phyloP scores from a whole-genome alignment of 1,140 invertebrate genomes.

The Aphaenogaster rudis region DNA sequence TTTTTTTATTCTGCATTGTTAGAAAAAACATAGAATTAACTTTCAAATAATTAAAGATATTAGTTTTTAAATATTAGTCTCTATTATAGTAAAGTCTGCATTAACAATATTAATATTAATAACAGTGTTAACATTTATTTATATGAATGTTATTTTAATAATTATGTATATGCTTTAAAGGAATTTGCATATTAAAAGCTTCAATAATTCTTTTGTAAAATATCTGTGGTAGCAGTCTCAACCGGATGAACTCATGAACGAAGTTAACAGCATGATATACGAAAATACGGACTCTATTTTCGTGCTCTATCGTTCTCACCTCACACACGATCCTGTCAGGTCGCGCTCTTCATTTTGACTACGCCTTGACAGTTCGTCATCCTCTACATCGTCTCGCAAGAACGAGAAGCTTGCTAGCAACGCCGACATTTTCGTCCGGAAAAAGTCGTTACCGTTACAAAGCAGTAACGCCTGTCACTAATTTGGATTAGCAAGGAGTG shows the following conservation, averaged over 20 bases:
- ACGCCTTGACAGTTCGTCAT: constrained; percentile 84
- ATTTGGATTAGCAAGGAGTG: constrained; percentile 25
- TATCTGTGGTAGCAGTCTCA: constrained; percentile 5
- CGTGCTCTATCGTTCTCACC: constrained; percentile 81
- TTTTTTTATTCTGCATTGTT: not conserved
- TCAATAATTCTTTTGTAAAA: constrained; percentile 30
- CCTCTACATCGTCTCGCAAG: constrained; percentile 79
- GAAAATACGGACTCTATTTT: constrained; percentile 81
- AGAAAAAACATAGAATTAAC: not conserved
- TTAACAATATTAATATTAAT: not conserved
- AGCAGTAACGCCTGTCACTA: constrained; percentile 62
- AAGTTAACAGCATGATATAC: constrained; percentile 55
- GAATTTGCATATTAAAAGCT: not conserved
- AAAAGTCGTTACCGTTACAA: constrained; percentile 57
- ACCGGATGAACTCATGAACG: constrained; percentile 43
- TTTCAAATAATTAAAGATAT: not conserved
- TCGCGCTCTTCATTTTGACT: constrained; percentile 80
- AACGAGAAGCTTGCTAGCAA: constrained; percentile 76
- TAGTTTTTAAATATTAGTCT: not conserved
- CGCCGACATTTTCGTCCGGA: constrained; percentile 75
- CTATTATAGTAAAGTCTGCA: not conserved
- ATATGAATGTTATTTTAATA: not conserved
- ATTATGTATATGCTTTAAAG: not conserved
- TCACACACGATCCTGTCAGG: constrained; percentile 84
- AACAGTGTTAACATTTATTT: not conserved